Evolutionary conservation across 2,113 vertebrate species (phyloP).

Genomic region (Dolichallabes microphthalmus): DNA sequence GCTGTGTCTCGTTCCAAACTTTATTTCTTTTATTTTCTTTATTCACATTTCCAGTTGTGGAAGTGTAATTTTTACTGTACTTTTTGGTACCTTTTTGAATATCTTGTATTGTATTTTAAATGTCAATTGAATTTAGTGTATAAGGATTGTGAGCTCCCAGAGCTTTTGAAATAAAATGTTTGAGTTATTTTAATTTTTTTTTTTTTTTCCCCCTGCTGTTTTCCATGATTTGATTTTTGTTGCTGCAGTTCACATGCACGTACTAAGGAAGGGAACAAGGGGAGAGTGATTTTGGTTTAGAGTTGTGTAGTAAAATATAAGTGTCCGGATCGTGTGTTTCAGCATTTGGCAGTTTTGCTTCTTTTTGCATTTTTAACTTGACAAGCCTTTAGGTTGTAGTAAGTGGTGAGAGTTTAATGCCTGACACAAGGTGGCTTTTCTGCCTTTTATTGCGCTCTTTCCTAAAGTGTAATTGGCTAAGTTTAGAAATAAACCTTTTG

Average conservation of each 20-base stretch:
- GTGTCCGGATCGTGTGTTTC: neutral
- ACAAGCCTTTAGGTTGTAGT: constrained; percentile 70
- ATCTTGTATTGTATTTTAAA: constrained; percentile 99
- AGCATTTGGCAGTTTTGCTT: constrained; percentile 21
- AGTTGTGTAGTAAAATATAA: constrained; percentile 55
- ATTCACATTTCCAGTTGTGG: constrained; percentile 97
- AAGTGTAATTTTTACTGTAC: constrained; percentile 99
- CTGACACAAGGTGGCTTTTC: constrained; percentile 71
- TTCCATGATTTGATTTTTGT: constrained; percentile 63
- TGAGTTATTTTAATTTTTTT: constrained; percentile 65
- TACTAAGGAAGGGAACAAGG: constrained; percentile 51
- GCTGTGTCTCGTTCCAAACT: constrained; percentile 90
- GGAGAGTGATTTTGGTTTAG: constrained; percentile 65
- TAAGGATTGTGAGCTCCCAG: constrained; percentile 79
- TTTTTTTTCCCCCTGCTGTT: constrained; percentile 53
- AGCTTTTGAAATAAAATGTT: constrained; percentile 95
- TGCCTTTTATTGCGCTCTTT: constrained; percentile 73
- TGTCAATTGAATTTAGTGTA: constrained; percentile 94
- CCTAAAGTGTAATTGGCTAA: constrained; percentile 78
- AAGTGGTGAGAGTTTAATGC: constrained; percentile 70
- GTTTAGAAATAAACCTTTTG: constrained; percentile 75
- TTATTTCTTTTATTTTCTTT: constrained; percentile 97
- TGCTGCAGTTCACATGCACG: constrained; percentile 68
- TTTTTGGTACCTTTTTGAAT: constrained; percentile 99
- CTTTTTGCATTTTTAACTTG: constrained; percentile 62